Evolutionary conservation across 2,113 vertebrate genomes (phyloP).

Genomic region (Thalassarche chlororhynchos): DNA sequence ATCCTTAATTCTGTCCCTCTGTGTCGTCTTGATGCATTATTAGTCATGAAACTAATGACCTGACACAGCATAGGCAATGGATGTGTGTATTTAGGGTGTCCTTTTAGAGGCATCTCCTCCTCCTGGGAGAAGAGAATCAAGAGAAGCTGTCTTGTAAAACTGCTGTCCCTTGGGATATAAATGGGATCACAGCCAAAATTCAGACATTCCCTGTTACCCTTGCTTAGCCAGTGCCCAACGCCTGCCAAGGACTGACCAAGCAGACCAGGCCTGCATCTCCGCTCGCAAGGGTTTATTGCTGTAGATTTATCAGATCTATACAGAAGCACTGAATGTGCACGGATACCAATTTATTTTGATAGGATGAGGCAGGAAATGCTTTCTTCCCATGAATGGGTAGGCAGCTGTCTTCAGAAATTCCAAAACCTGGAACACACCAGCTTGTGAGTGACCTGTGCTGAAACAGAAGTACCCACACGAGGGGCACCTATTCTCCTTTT

Average conservation of each 20-base stretch:
- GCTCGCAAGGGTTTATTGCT: background rate
- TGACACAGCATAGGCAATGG: background rate
- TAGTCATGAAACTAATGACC: background rate
- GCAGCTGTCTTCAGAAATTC: background rate
- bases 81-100: background rate
- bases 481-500: background rate
- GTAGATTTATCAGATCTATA: background rate
- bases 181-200: background rate
- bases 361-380: background rate
- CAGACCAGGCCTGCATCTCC: background rate
- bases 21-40: rapidly evolving
- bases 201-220: background rate
- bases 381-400: background rate
- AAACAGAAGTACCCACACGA: background rate
- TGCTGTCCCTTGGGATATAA: background rate
- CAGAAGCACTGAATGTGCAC: background rate
- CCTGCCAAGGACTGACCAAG: rapidly evolving
- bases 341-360: background rate
- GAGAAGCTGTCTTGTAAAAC: background rate
- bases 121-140: background rate
- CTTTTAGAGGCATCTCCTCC: background rate
- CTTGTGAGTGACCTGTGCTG: background rate
- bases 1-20: background rate
- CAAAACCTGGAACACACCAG: background rate
- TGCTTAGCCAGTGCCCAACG: background rate